Base-by-base conservation (phyloP, 2,888 invertebrate genomes). In the Odontomyia ornata region DNA sequence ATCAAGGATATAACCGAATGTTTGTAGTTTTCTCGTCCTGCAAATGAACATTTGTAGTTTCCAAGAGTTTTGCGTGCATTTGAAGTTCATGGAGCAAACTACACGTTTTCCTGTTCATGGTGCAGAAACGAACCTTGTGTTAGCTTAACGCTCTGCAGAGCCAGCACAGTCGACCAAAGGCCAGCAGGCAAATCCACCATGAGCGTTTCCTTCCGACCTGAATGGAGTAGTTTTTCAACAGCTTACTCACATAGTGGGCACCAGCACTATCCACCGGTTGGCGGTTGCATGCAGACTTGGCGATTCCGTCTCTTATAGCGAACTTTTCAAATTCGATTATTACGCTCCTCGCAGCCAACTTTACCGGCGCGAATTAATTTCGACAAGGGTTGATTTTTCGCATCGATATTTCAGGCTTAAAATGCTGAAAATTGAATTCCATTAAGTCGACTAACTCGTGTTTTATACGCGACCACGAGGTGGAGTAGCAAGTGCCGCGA, bases 291-390 rank as follows among this genome's bases (percentile, higher is more conserved):
- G 46, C 47, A 69, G 30, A 27, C 7, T 23, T 18, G 47, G 69
- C 69, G 23, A 23, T 69, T 15, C 46, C 21, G 15, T n/a, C 15
- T 47, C 47, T 21, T 3, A 36, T 36, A 25, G 47, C 47, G 60
- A 60, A 73, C 73, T 60, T 73, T 73, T 60, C 60, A 73, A 73
- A 73, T 73, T 73, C 73, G 52, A 73, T 73, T n/a, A n/a, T n/a
- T 73, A 73, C 60, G 21, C 60, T 36, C 30, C 60, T 57, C 25
- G 73, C 52, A 73, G 73, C 43, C 27, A 72, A 52, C 30, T 56
- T 73, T 73, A 57, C 57, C 57, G 60, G 15, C 36, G 43, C 27
- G 43, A 60, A 73, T 73, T 73, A 57, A 57, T 73, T 60, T 57
- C 60, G 57, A 73, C 73, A 43, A 60, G 60, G 60, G 73, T 60